Percentiles rank a stretch among this genome's conserved stretches.
phyloP scores from a whole-genome alignment of 2,797 vertebrate genomes.

The Periparus ater region DNA sequence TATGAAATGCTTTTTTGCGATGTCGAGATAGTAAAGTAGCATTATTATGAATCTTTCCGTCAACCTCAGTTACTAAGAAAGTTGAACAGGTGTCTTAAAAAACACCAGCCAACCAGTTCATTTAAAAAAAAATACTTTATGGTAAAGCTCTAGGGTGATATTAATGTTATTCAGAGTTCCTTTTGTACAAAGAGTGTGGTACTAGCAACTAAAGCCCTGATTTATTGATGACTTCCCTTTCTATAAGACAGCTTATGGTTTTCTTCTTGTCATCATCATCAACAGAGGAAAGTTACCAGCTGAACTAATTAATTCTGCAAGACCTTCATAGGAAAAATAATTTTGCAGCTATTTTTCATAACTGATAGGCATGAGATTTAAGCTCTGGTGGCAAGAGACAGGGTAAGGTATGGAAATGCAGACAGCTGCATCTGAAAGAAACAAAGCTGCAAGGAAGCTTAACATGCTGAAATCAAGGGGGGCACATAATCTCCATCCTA shows the following conservation, averaged over 20 bases:
- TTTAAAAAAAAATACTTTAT: neutral
- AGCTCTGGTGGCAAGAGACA: neutral
- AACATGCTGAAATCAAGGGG: constrained; percentile 17
- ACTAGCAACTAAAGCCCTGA: neutral
- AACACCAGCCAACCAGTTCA: rapidly evolving
- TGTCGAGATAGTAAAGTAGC: neutral
- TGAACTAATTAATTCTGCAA: neutral
- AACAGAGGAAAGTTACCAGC: neutral
- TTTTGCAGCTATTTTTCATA: neutral
- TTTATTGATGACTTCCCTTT: neutral
- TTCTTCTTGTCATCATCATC: neutral
- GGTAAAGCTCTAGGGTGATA: neutral
- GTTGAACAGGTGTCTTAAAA: neutral
- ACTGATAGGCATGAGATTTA: neutral
- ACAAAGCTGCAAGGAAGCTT: constrained; percentile 46
- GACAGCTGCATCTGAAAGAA: constrained; percentile 45
- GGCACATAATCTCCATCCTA: constrained; percentile 7
- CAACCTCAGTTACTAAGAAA: neutral
- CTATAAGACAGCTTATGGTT: neutral
- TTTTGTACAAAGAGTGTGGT: neutral
- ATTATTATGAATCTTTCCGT: neutral
- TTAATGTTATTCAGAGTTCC: neutral
- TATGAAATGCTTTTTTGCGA: neutral
- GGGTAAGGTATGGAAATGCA: constrained; percentile 27
- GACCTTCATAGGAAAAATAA: neutral